Conservation (phyloP, 2,113 vertebrate genomes). For the Antennarius striatus region DNA sequence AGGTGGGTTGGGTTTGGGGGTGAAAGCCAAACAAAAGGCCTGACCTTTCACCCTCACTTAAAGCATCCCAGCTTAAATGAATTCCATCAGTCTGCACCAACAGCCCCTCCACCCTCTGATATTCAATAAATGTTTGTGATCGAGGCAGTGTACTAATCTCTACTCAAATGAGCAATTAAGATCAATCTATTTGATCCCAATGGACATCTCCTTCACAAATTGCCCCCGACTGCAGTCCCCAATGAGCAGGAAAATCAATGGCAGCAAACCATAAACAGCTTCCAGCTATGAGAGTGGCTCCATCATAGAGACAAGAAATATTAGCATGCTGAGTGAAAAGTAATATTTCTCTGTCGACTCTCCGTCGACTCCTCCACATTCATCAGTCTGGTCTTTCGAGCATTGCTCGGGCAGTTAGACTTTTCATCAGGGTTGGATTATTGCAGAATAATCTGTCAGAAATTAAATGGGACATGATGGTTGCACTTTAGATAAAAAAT, state of each 20-base stretch:
- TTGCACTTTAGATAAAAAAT: conserved; percentile 18
- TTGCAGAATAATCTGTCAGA: conserved; percentile 13
- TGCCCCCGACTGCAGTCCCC: conserved; percentile 39
- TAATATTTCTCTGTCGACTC: conserved; percentile 34
- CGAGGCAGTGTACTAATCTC: conserved; percentile 34
- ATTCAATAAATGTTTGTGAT: conserved; percentile 24
- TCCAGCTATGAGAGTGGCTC: conserved; percentile 46
- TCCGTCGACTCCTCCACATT: conserved; percentile 6
- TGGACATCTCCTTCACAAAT: conserved; percentile 32
- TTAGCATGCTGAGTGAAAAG: conserved; percentile 33
- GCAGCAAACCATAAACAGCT: conserved; percentile 56
- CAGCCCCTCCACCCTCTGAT: conserved; percentile 1
- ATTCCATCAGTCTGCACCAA: conserved; percentile 60
- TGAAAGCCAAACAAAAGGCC: conserved; percentile 56
- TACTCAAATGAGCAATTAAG: conserved; percentile 64
- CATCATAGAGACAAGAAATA: conserved; percentile 45
- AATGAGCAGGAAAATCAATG: conserved; percentile 54
- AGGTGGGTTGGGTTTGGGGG: not conserved
- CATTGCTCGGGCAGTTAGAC: conserved; percentile 6
- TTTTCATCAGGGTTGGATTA: conserved; percentile 42
- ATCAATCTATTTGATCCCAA: conserved; percentile 45
- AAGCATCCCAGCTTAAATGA: conserved; percentile 46
- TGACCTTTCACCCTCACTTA: conserved; percentile 61
- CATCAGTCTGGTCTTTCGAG: conserved; percentile 19
- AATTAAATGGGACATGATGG: conserved; percentile 26